Conservation (phyloP, 2,888 invertebrate species). For the Hoplodrina ambigua region DNA sequence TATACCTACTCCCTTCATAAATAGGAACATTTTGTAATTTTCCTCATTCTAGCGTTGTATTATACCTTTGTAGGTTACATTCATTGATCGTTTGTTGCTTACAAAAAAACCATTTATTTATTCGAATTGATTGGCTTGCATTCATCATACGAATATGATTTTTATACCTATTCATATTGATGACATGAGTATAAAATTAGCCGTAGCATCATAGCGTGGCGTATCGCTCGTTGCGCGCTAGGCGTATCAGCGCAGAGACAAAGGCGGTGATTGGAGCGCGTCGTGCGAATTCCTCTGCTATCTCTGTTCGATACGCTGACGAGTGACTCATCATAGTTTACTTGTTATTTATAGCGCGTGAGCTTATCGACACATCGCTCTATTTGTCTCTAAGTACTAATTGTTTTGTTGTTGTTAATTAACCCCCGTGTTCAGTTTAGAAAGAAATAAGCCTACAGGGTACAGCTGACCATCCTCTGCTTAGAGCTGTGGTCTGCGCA, state of each 20-base stretch:
- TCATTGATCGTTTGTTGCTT: slow-evolving; percentile 22
- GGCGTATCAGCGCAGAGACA: slow-evolving; percentile 44
- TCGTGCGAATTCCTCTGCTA: slow-evolving; percentile 51
- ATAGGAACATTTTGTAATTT: slow-evolving; percentile 10
- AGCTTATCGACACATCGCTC: slow-evolving; percentile 30
- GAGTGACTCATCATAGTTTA: slow-evolving; percentile 51
- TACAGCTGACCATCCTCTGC: not conserved
- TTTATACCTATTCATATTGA: not conserved
- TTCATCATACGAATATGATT: slow-evolving; percentile 1
- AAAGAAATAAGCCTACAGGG: not conserved
- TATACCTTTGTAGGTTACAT: not conserved
- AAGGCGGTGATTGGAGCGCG: slow-evolving; percentile 47
- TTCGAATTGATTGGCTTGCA: not conserved
- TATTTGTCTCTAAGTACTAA: slow-evolving; percentile 11
- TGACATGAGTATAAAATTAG: slow-evolving; percentile 11
- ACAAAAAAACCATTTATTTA: not conserved
- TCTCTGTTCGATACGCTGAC: slow-evolving; percentile 25
- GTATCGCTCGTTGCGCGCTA: slow-evolving; percentile 7
- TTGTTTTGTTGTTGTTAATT: slow-evolving; percentile 5
- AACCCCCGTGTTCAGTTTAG: not conserved
- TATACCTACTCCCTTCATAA: slow-evolving; percentile 2
- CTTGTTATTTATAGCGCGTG: slow-evolving; percentile 40
- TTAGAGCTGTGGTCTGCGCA: no score
- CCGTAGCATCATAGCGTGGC: not conserved
- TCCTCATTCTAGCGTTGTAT: slow-evolving; percentile 1